phyloP scores from a whole-genome alignment of 2,888 invertebrate genomes.

The Harpalus rufipes region DNA sequence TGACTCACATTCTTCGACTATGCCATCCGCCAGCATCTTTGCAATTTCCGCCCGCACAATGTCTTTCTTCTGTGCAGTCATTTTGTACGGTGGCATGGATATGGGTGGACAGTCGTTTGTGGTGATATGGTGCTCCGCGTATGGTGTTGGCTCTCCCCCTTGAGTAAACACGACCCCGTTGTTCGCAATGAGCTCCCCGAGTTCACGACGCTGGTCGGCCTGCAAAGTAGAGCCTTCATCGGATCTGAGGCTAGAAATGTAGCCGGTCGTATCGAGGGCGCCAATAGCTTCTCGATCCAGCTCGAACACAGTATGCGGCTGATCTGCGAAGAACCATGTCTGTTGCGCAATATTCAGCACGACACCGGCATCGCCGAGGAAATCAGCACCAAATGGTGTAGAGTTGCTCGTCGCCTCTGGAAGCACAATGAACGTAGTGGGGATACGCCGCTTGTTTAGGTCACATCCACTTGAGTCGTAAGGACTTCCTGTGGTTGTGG shows the following conservation, averaged over 20 bases:
- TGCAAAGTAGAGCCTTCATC: conserved; percentile 1
- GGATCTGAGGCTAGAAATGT: neutral
- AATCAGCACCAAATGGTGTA: neutral
- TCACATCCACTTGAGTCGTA: neutral
- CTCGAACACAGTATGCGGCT: neutral
- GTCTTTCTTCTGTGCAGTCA: conserved; percentile 69
- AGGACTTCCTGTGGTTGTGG: neutral
- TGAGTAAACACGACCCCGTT: neutral
- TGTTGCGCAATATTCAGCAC: neutral
- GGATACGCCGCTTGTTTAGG: neutral
- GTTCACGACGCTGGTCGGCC: neutral
- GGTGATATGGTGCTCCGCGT: conserved; percentile 70
- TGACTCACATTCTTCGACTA: conserved; percentile 73
- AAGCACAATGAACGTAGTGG: neutral
- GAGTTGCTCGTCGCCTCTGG: neutral
- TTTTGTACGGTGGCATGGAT: conserved; percentile 71
- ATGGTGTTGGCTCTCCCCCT: conserved; percentile 31
- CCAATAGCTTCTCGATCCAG: neutral
- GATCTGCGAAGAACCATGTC: neutral
- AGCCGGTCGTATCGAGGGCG: no score
- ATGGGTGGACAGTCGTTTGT: conserved; percentile 71
- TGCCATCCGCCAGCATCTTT: conserved; percentile 71
- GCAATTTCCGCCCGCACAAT: conserved; percentile 69
- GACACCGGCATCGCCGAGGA: neutral
- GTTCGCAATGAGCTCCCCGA: neutral